Percentiles rank a stretch among this genome's conserved stretches.
Evolutionary conservation across 2,888 invertebrate species (phyloP).

Genomic region (Dinocampus coccinellae): DNA sequence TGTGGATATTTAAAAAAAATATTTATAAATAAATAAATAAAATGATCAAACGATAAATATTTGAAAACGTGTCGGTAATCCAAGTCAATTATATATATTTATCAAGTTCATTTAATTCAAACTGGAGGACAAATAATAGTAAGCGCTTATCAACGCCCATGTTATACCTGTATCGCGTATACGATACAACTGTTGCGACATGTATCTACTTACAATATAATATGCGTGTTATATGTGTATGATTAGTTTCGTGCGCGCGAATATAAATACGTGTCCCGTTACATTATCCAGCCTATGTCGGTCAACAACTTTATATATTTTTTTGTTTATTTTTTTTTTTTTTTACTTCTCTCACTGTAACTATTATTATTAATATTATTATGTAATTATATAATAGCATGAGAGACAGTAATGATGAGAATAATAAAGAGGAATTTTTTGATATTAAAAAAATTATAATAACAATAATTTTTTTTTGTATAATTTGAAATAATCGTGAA

Average conservation of each 20-base stretch:
- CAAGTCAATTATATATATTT: slow-evolving; percentile 28
- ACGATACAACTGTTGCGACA: not conserved
- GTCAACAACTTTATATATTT: slow-evolving; percentile 26
- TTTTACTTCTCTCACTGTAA: too few species aligned
- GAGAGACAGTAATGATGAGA: too few species aligned
- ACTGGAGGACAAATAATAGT: slow-evolving; percentile 24
- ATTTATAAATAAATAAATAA: not conserved
- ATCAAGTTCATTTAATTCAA: slow-evolving; percentile 25
- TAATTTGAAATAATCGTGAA: too few species aligned
- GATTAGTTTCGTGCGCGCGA: slow-evolving; percentile 15
- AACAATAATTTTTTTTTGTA: too few species aligned
- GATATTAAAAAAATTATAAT: too few species aligned
- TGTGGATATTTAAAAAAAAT: too few species aligned
- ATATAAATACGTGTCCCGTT: slow-evolving; percentile 13
- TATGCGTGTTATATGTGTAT: too few species aligned
- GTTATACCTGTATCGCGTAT: not conserved
- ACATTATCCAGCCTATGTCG: slow-evolving; percentile 23
- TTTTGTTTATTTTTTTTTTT: not conserved
- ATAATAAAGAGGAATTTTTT: too few species aligned
- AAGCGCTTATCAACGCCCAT: slow-evolving; percentile 27
- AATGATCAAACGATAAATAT: slow-evolving; percentile 1
- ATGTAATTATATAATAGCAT: too few species aligned
- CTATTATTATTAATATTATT: too few species aligned
- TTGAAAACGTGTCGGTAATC: slow-evolving; percentile 10
- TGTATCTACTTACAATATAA: not conserved